Percentiles rank a stretch among this genome's conserved stretches.
phyloP scores from a whole-genome alignment of 2,797 vertebrate genomes.

The Molossus alvarezi region DNA sequence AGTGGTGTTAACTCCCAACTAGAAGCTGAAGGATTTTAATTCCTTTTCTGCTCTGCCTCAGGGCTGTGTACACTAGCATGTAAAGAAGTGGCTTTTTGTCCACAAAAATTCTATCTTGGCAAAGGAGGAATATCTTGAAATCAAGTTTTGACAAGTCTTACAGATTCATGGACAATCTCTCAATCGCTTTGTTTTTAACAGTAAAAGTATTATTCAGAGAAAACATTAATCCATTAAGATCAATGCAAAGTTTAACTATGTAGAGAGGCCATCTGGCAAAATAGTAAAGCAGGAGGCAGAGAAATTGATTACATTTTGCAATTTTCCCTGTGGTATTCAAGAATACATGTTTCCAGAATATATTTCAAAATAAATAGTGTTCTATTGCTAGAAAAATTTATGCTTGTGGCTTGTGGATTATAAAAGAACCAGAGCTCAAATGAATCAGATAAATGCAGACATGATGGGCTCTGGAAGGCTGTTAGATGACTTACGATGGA shows the following conservation, averaged over 20 bases:
- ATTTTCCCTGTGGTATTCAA: slow-evolving; percentile 26
- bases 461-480: neutral
- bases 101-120: neutral
- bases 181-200: slow-evolving; percentile 53
- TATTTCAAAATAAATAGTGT: neutral
- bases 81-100: neutral
- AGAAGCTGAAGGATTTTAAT: neutral
- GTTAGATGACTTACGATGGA: neutral
- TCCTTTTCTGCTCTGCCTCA: neutral
- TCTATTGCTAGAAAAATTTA: neutral
- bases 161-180: neutral
- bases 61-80: too few species aligned
- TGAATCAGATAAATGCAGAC: neutral
- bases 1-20: neutral
- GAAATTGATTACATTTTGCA: neutral
- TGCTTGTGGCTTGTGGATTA: neutral
- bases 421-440: neutral
- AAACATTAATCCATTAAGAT: neutral
- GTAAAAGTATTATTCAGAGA: slow-evolving; percentile 13
- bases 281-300: neutral
- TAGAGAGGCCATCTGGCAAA: neutral
- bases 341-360: neutral
- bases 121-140: neutral
- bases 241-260: neutral
- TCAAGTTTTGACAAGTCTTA: neutral